These are phyloP conservation scores for Aleiodes leptofemur DNA, from an alignment of 2,888 invertebrate species.

Conservation along the genomic window DNA sequence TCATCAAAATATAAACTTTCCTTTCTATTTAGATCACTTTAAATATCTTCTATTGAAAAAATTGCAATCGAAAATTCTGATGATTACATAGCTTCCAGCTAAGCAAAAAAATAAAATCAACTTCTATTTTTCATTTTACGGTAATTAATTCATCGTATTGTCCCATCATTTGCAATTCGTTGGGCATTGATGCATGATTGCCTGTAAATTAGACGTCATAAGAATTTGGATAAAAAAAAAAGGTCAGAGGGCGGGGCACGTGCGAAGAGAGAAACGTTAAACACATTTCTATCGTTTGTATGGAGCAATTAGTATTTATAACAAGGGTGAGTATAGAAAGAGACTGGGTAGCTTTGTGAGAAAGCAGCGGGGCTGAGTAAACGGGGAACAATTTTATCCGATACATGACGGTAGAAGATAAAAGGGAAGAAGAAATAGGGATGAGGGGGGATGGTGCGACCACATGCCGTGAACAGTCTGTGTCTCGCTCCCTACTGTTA, in stretches of 20 bases:
- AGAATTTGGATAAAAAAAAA: slow-evolving; percentile 2
- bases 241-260: slow-evolving; percentile 46
- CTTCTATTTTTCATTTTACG: no score
- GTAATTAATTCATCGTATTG: no score
- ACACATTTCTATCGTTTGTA: slow-evolving; percentile 68
- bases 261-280: slow-evolving; percentile 65
- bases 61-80: no score
- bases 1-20: no score
- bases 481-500: slow-evolving; percentile 41
- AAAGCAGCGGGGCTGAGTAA: slow-evolving; percentile 23
- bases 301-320: slow-evolving; percentile 72
- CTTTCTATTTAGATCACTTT: no score
- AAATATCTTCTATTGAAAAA: no score
- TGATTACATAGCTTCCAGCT: no score
- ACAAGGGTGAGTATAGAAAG: slow-evolving; percentile 56
- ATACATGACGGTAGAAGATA: slow-evolving; percentile 49
- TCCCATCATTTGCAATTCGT: no score
- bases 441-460: slow-evolving; percentile 61
- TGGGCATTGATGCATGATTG: no score
- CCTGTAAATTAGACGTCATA: no score
- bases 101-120: no score
- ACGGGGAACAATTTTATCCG: slow-evolving; percentile 47
- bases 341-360: slow-evolving; percentile 28
- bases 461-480: slow-evolving; percentile 67
- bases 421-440: slow-evolving; percentile 49